A percentile compares a stretch with the other conserved stretches of the same genome.
These are phyloP conservation scores for Austrolebias charrua DNA, from an alignment of 2,797 vertebrate species.

Conservation along the genomic window DNA sequence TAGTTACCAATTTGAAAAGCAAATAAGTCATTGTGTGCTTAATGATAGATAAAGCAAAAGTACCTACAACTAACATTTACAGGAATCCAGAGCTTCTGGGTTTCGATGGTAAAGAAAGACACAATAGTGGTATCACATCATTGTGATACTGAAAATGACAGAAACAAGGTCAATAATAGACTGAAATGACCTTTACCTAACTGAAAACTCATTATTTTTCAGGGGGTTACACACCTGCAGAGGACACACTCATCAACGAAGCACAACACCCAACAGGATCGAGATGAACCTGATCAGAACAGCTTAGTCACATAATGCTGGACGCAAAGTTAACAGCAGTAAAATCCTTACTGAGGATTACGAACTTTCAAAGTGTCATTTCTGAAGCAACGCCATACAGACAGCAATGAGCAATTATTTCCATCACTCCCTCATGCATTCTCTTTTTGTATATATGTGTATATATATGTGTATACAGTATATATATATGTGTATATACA, in stretches of 20 bases:
- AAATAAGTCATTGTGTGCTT: conserved; percentile 46
- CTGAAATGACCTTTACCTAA: conserved; percentile 46
- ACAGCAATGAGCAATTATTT: conserved; percentile 43
- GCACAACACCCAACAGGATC: background rate
- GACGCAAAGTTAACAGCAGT: conserved; percentile 32
- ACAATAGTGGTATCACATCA: conserved; percentile 69
- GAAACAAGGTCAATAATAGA: conserved; percentile 55
- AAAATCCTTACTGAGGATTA: conserved; percentile 22
- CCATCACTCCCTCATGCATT: conserved; percentile 36
- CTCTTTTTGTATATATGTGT: no score
- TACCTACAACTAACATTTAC: conserved; percentile 69
- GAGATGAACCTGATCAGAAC: conserved; percentile 5
- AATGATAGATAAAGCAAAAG: conserved; percentile 53
- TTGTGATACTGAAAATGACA: conserved; percentile 71
- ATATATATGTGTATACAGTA: no score
- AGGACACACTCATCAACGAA: conserved; percentile 2
- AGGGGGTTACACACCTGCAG: conserved; percentile 35
- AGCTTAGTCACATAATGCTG: conserved; percentile 1
- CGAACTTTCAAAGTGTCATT: conserved; percentile 26
- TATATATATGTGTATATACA: no score
- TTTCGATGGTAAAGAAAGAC: conserved; percentile 64
- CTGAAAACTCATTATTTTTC: conserved; percentile 34
- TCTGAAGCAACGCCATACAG: conserved; percentile 34
- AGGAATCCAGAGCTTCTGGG: conserved; percentile 64
- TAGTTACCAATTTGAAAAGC: conserved; percentile 36